phyloP scores from a whole-genome alignment of 1,140 invertebrate species.

The Tetragnatha versicolor region DNA sequence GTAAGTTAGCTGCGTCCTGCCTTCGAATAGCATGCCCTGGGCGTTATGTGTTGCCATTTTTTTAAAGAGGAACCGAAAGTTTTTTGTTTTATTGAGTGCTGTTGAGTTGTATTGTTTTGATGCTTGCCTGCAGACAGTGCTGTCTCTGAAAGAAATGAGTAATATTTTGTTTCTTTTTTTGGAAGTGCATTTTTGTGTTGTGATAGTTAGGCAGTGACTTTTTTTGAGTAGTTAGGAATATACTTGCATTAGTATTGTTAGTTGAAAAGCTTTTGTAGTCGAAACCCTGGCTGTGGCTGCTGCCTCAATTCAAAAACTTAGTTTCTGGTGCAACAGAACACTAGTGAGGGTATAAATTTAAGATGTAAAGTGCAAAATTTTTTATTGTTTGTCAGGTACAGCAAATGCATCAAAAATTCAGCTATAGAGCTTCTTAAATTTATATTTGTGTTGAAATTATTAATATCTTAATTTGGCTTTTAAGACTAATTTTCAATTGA shows the following conservation, averaged over 20 bases:
- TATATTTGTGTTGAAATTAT: no score
- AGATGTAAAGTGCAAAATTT: no score
- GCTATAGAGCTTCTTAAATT: no score
- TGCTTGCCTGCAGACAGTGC: slow-evolving; percentile 23
- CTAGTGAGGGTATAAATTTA: no score
- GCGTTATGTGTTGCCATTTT: background rate
- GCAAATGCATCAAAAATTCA: no score
- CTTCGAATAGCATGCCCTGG: slow-evolving; percentile 39
- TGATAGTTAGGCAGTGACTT: slow-evolving; percentile 42
- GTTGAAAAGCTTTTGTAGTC: background rate
- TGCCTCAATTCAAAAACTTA: slow-evolving; percentile 10
- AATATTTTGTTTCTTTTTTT: slow-evolving; percentile 41
- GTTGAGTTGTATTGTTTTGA: slow-evolving; percentile 25
- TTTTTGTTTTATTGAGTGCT: background rate
- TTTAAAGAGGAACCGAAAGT: background rate
- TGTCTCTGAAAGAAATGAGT: slow-evolving; percentile 13
- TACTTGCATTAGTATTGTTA: background rate
- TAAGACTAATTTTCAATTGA: no score
- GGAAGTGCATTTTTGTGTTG: slow-evolving; percentile 42
- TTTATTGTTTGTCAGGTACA: no score
- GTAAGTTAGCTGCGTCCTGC: slow-evolving; percentile 45
- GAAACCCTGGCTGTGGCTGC: slow-evolving; percentile 8
- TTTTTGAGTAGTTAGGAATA: background rate
- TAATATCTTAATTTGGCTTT: no score
- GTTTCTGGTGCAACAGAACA: slow-evolving; percentile 43